Percentiles rank a stretch among this genome's conserved stretches.
phyloP scores from a whole-genome alignment of 2,113 vertebrate species.

The Sceloporus tristichus region DNA sequence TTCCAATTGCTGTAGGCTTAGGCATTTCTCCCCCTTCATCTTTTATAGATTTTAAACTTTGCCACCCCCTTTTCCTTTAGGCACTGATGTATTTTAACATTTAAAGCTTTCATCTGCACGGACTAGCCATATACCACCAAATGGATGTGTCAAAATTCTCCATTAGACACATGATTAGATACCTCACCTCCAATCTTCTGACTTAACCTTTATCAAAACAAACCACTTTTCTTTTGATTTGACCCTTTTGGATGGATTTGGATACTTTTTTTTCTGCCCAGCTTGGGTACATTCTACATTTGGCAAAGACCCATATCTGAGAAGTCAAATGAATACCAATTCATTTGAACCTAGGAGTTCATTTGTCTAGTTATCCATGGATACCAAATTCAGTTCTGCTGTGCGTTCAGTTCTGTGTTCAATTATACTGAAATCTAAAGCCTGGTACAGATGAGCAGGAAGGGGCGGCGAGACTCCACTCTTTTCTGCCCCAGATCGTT shows the following conservation, averaged over 20 bases:
- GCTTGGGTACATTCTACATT: background rate
- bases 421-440: background rate
- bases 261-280: background rate
- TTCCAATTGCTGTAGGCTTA: fast-evolving
- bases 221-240: background rate
- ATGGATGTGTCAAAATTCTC: background rate
- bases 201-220: background rate
- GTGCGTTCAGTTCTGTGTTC: constrained; percentile 1
- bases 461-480: too few relatives aligned
- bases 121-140: background rate
- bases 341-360: background rate
- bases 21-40: background rate
- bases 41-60: constrained; percentile 8
- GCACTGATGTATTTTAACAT: background rate
- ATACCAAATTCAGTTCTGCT: background rate
- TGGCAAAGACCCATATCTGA: background rate
- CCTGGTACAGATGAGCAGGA: too few relatives aligned
- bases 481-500: too few relatives aligned
- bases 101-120: background rate
- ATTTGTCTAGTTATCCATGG: constrained; percentile 6
- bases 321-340: background rate
- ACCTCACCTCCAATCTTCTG: background rate
- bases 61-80: background rate
- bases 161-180: background rate
- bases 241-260: background rate